Evolutionary conservation across 2,797 vertebrate genomes (phyloP), one percentile per base, ranked within the genome.

Genomic region (Myioborus miniatus): DNA sequence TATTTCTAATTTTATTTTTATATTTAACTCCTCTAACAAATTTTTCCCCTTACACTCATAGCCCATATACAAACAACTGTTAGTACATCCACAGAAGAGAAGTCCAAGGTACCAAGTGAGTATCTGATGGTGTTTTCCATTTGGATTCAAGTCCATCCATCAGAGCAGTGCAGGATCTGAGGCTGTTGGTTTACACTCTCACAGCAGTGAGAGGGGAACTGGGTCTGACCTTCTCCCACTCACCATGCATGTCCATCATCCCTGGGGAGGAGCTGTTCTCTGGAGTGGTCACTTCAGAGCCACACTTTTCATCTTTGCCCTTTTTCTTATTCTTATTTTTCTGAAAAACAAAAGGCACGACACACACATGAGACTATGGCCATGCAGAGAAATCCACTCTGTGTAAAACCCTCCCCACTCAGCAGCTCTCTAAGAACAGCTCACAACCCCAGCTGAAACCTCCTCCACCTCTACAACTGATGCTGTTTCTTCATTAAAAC

Each of bases 181-280:
- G 22, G 8, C 0, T 24, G 29, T 2, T 39, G 67, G 30, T 37
- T 83, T 49, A 39, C 5, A 55, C 15, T 27, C 59, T 19, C 59
- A 41, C 3, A 76, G 70, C 56, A 47, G 63, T 17, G 14, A 60
- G 2, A 71, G 49, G 77, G 88, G 46, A 70, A 62, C 0, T 37
- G 53, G 34, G 46, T 59, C 50, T 80, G 87, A 83, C 67, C 71
- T 43, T 55, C 68, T 92, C 83, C 84, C 89, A 97, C 98, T 96
- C 96, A 99, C 99, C 99, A 7, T 99, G 99, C 99, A 99, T 99
- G 97, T 99, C 99, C 99, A 99, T 99, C 99, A 99, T 99, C 83
- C 99, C 99, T 0, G 99, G 99, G 71, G 99, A 99, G 16, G 99
- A 99, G 97, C 99, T 99, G 97, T 99, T 99, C 98, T 99, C 99